Base-by-base conservation (phyloP, 2,113 vertebrate genomes). In the Pachypanchax playfairii region DNA sequence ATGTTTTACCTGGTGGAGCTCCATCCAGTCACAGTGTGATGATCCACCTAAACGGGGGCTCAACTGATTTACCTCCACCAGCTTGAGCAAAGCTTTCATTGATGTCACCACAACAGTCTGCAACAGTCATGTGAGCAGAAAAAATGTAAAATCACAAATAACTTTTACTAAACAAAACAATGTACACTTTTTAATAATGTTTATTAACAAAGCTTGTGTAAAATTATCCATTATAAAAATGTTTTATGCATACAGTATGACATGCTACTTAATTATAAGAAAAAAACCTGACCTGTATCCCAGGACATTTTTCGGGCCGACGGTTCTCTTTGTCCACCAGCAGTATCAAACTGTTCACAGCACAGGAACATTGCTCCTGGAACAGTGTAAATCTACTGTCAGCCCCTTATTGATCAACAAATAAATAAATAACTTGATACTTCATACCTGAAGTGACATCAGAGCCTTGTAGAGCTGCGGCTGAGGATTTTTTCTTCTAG, bases 91-190 rank as follows among this genome's bases (percentile, higher is more conserved):
- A 6, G 91, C 89, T 84, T 94, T 94, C 72, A 94, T 44, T 0
- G 95, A 97, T 0, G 88, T 79, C 85, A 97, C 71, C 25, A 92
- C 77, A 72, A 97, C 95, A 80, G 93, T 92, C 95, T 97, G 88
- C 10, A 2, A 13, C 39, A 18, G 47, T 71, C 0, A 80, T 14
- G 12, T 52, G 43, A 18, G 44, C 28, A 20, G 21, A 9, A 41
- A 24, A 10, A 17, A 46, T n/a, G 24, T 48, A 26, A 4, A 36
- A 4, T 36, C 18, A 56, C n/a, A 29, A 3, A 24, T 38, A 26
- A 25, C 31, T 50, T 29, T 44, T 6, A 46, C n/a, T 46, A 38
- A 25, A 12, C 26, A 9, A 15, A 0, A 41, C 6, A 18, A 22
- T 20, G 48, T 17, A 17, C 21, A 60, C n/a, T n/a, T n/a, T n/a